These are phyloP conservation scores for Dolichallabes microphthalmus DNA, from an alignment of 2,113 vertebrate species.

Conservation along the genomic window DNA sequence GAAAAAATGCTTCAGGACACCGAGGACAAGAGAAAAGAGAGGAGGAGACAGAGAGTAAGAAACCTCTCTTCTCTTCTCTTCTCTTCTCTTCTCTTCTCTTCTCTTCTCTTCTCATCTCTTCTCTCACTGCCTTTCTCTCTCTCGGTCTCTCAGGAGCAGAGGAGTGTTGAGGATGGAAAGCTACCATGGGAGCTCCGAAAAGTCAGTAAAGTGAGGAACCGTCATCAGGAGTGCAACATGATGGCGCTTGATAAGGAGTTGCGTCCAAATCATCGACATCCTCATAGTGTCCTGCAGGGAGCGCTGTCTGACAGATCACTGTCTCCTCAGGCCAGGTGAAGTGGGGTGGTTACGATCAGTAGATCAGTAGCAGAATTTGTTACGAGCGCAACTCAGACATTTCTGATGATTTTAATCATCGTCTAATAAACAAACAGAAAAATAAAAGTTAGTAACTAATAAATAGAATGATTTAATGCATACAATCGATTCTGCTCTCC, in stretches of 20 bases:
- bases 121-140: not conserved
- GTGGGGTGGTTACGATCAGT: conserved; percentile 49
- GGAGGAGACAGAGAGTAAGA: conserved; percentile 68
- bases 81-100: not conserved
- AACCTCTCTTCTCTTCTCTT: not conserved
- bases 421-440: not conserved
- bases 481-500: conserved; percentile 51
- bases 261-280: conserved; percentile 85
- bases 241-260: conserved; percentile 97
- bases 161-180: conserved; percentile 83
- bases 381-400: not conserved
- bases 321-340: conserved; percentile 89
- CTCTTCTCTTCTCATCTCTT: not conserved
- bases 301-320: conserved; percentile 89
- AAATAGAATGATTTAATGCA: not conserved
- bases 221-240: conserved; percentile 94
- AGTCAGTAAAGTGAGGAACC: conserved; percentile 93
- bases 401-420: not conserved
- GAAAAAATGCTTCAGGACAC: conserved; percentile 98
- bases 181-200: conserved; percentile 91
- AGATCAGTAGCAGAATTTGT: no score
- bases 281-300: conserved; percentile 81
- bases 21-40: conserved; percentile 91
- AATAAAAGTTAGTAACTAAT: not conserved
- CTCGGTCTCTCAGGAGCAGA: conserved; percentile 81